Base-by-base conservation (phyloP, 2,113 vertebrate species). In the Cathartes aura region DNA sequence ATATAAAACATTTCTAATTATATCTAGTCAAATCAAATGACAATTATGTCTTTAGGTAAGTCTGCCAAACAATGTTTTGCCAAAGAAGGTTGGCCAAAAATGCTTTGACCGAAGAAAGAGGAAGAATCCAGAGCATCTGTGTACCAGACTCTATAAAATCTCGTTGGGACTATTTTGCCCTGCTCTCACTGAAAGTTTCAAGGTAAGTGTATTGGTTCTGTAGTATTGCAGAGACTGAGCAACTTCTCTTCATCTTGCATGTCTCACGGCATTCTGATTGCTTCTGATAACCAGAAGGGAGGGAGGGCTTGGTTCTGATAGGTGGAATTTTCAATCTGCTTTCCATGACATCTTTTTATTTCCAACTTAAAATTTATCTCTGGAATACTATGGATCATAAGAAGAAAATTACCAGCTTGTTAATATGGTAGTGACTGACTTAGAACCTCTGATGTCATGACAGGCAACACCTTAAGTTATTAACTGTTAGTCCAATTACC, bases 1-100 rank as follows among this genome's bases (percentile, higher is more conserved):
- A 98, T 96, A 93, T 34, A 79, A 98, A 98, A 97, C 94, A 97
- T 96, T 96, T 98, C 98, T 98, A 98, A 98, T 98, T 97, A 98
- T 98, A 98, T 97, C 98, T 96, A 91, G 88, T 91, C 91, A 96
- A 98, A 97, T 98, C 97, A 97, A 95, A 98, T 96, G 96, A 96
- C 94, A 97, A 98, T 98, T 96, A 97, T 98, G 98, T 58, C 42
- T 84, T 95, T 91, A 83, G 52, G 30, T 82, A 80, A 80, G 91
- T 92, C 85, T 98, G 98, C 96, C 97, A 98, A 85, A 96, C 95
- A 90, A 92, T 95, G 94, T 95, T 97, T 97, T 98, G 97, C 96
- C 97, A 98, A 96, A 97, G 64, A 90, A 90, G 59, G 86, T 82
- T 94, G 85, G 78, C 74, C 96, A 93, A 90, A 96, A 96, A 98